A percentile compares a stretch with the other conserved stretches of the same genome.
Evolutionary conservation across 2,113 vertebrate genomes (phyloP).

Genomic region (Ophiodon elongatus): DNA sequence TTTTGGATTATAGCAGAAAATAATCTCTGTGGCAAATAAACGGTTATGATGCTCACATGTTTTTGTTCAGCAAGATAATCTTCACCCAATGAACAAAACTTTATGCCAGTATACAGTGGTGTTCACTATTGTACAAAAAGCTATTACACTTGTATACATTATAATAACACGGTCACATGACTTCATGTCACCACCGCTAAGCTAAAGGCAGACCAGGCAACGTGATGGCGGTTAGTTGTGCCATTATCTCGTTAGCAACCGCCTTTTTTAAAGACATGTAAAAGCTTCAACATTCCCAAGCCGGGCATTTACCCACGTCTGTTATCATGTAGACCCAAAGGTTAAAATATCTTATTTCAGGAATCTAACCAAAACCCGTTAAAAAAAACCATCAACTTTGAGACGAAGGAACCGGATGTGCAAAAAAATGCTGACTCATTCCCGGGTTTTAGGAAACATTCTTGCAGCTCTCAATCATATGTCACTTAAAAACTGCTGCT

Average conservation of each 20-base stretch:
- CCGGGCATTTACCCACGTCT: too few relatives aligned
- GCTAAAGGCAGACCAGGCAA: neutral
- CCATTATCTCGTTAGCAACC: too few relatives aligned
- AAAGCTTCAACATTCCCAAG: too few relatives aligned
- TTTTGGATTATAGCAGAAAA: neutral
- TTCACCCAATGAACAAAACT: neutral
- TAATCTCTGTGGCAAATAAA: neutral
- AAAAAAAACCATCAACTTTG: too few relatives aligned
- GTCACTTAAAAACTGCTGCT: neutral
- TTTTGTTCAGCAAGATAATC: neutral
- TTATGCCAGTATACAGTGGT: neutral
- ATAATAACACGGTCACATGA: neutral
- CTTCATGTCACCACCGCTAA: neutral
- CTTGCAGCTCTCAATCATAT: too few relatives aligned
- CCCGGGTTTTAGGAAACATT: too few relatives aligned
- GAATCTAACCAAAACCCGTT: too few relatives aligned
- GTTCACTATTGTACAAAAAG: neutral
- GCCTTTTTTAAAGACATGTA: too few relatives aligned
- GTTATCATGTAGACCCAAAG: too few relatives aligned
- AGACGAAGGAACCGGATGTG: too few relatives aligned
- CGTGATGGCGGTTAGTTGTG: neutral
- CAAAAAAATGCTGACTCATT: too few relatives aligned
- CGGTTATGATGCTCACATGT: neutral
- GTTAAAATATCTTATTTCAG: too few relatives aligned
- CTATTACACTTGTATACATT: neutral